A percentile compares a stretch with the other conserved stretches of the same genome.
phyloP scores from a whole-genome alignment of 2,113 vertebrate species.

The Caretta caretta region DNA sequence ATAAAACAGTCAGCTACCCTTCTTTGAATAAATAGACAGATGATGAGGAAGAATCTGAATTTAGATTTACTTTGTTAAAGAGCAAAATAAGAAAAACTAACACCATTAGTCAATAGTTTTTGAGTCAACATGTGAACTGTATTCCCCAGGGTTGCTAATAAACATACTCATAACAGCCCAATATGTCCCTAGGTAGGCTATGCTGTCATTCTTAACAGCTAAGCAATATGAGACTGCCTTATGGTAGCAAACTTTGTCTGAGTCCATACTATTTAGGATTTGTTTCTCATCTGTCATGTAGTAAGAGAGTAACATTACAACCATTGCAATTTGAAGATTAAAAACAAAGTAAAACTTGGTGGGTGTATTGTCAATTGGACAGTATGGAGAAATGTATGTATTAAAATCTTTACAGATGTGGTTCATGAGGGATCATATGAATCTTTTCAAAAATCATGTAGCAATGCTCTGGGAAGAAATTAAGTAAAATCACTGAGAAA shows the following conservation, averaged over 20 bases:
- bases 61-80: rapidly evolving
- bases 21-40: background rate
- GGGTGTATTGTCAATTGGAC: background rate
- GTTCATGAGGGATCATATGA: background rate
- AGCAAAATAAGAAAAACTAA: background rate
- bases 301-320: background rate
- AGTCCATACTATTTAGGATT: background rate
- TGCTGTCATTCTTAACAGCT: background rate
- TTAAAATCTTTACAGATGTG: background rate
- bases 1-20: background rate
- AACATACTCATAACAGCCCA: background rate
- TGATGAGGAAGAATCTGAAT: background rate
- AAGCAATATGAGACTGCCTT: background rate
- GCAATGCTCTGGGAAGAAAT: background rate
- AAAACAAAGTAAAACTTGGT: background rate
- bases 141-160: background rate
- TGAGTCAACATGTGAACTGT: background rate
- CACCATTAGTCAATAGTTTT: background rate
- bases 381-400: background rate
- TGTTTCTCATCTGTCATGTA: background rate
- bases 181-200: background rate
- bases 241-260: background rate
- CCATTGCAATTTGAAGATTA: background rate
- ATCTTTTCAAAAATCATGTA: background rate
- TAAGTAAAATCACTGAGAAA: background rate